Percentiles rank a stretch among this genome's conserved stretches.
Conservation (phyloP, 1,140 invertebrate genomes). For the Vanessa atalanta region DNA sequence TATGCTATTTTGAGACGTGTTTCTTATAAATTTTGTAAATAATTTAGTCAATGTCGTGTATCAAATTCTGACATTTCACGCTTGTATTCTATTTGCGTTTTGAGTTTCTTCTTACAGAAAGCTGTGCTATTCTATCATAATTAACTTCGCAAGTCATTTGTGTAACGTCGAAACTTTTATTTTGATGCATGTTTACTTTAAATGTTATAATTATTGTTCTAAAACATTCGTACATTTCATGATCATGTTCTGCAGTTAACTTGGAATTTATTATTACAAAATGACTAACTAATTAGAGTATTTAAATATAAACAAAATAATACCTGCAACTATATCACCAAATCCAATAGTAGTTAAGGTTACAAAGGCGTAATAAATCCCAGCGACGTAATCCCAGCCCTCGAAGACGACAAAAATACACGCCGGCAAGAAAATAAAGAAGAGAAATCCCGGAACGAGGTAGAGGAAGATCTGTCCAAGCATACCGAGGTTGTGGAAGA, state of each 20-base stretch:
- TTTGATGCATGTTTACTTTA: too few relatives aligned
- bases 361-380: constrained; percentile 95
- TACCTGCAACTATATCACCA: constrained; percentile 92
- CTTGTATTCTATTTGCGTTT: too few relatives aligned
- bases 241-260: too few relatives aligned
- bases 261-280: not conserved
- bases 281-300: not conserved
- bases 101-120: too few relatives aligned
- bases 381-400: constrained; percentile 93
- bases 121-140: too few relatives aligned
- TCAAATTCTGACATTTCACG: too few relatives aligned
- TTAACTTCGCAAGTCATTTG: too few relatives aligned
- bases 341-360: constrained; percentile 97
- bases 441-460: constrained; percentile 90
- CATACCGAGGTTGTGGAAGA: constrained; percentile 86
- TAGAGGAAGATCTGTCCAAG: constrained; percentile 90
- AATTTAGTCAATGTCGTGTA: too few relatives aligned
- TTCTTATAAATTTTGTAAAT: too few relatives aligned
- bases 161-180: too few relatives aligned
- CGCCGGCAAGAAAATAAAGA: constrained; percentile 96
- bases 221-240: not conserved
- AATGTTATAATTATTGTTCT: not conserved
- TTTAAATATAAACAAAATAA: not conserved
- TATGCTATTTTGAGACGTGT: too few relatives aligned
- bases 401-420: constrained; percentile 94